phyloP scores from a whole-genome alignment of 64 coral and sea anemone species.

The Pachyseris speciosa region DNA sequence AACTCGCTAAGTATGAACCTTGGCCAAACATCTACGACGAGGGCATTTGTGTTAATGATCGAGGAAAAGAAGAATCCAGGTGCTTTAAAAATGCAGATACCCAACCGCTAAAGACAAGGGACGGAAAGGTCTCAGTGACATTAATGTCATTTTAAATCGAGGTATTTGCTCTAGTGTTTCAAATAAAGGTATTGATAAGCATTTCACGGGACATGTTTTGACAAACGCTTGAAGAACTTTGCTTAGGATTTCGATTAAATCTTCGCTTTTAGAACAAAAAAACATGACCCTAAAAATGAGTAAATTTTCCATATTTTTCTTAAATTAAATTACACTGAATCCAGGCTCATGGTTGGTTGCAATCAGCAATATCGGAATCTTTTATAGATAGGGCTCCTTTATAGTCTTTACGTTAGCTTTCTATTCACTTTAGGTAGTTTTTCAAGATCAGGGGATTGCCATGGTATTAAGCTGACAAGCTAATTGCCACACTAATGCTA shows the following conservation, averaged over 20 bases:
- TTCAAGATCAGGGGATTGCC: slow-evolving; percentile 25
- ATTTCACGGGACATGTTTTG: neutral
- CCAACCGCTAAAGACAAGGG: neutral
- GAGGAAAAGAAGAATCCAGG: neutral
- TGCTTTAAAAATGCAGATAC: neutral
- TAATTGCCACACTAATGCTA: slow-evolving; percentile 44
- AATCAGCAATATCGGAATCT: neutral
- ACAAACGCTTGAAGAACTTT: neutral
- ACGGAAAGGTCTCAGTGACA: neutral
- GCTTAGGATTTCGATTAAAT: neutral
- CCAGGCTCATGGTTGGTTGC: too few relatives aligned
- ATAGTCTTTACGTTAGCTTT: neutral
- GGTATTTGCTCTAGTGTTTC: neutral
- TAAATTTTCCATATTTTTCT: too few relatives aligned
- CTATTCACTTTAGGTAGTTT: neutral
- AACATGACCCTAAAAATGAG: neutral
- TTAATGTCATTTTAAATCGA: neutral
- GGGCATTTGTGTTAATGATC: neutral
- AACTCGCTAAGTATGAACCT: slow-evolving; percentile 13
- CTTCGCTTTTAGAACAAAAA: neutral
- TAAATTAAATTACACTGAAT: too few relatives aligned
- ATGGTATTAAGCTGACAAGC: slow-evolving; percentile 10
- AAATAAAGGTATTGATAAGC: neutral
- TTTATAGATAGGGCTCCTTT: neutral
- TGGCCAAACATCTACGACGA: neutral